Evolutionary conservation across 2,797 vertebrate genomes (phyloP), one percentile per base, ranked within the genome.

Genomic region (Poeciliopsis infans): DNA sequence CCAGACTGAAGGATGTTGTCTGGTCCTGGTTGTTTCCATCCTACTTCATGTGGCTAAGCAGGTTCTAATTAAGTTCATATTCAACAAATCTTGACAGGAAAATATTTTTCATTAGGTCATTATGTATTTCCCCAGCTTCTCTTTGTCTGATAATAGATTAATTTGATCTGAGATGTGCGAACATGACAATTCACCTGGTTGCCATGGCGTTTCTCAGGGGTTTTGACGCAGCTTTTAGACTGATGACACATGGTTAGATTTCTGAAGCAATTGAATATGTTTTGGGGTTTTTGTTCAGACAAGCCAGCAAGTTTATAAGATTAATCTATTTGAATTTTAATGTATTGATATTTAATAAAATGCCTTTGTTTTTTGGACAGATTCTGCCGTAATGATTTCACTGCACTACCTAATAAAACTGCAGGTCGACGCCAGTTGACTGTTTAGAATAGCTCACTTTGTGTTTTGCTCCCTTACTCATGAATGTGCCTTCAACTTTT

Each of bases 301-400:
- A 59, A 79, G 80, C 39, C 15, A 15, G 74, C 13, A 36, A 33
- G 33, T 83, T 79, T 77, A 25, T 66, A 57, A 76, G 64, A 45
- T 77, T 1, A 82, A 25, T 46, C 74, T 16, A 53, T 83, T 80
- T 86, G 72, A 89, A 83, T 73, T 88, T 86, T 46, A 85, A 89
- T 59, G 43, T 91, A 89, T 91, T 91, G 74, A 87, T 91, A 92
- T 90, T 89, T 79, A 93, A 91, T 93, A 90, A 92, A 80, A 89
- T 75, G 23, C 68, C 68, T 76, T 41, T 25, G 49, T 70, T 83
- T 4, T 8, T 28, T 28, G 36, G 39, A 66, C 15, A 36, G 28
- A n/a, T 61, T 61, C n/a, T 59, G n/a, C 28, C 31, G 28, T 59
- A 12, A 39, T 12, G 64, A 68, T 23, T 25, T 16, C n/a, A 28